Evolutionary conservation across 2,113 vertebrate species (phyloP).

Genomic region (Laterallus jamaicensis): DNA sequence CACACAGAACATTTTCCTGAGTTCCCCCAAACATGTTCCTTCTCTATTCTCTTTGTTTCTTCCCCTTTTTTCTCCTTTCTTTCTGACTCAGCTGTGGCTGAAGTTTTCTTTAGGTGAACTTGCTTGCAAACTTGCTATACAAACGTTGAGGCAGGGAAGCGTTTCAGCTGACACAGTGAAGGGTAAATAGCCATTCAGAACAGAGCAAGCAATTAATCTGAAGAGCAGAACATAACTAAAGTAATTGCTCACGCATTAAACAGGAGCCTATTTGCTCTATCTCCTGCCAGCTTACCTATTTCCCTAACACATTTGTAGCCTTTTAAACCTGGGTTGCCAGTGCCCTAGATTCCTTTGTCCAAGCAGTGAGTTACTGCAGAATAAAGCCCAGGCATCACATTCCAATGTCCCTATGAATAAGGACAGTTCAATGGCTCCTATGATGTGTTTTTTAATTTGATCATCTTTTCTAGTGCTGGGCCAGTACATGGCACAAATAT

Average conservation of each 20-base stretch:
- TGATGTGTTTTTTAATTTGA: background rate
- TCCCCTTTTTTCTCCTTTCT: background rate
- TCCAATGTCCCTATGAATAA: background rate
- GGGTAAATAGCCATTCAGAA: background rate
- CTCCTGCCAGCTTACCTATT: background rate
- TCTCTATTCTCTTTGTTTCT: background rate
- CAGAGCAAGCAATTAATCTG: background rate
- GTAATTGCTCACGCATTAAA: background rate
- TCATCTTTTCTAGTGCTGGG: background rate
- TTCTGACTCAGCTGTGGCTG: background rate
- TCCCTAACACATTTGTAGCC: background rate
- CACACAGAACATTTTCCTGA: background rate
- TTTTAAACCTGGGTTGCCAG: background rate
- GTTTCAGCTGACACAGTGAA: background rate
- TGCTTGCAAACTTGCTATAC: background rate
- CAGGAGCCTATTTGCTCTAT: background rate
- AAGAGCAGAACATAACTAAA: background rate
- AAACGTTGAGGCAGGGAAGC: background rate
- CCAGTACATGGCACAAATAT: background rate
- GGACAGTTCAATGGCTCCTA: background rate
- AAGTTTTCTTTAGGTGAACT: background rate
- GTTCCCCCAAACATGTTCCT: conserved; percentile 11
- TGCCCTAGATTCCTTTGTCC: background rate
- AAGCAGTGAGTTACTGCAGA: background rate
- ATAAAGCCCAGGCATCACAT: background rate